Conservation (phyloP, 2,797 vertebrate genomes). For the Coendou prehensilis region DNA sequence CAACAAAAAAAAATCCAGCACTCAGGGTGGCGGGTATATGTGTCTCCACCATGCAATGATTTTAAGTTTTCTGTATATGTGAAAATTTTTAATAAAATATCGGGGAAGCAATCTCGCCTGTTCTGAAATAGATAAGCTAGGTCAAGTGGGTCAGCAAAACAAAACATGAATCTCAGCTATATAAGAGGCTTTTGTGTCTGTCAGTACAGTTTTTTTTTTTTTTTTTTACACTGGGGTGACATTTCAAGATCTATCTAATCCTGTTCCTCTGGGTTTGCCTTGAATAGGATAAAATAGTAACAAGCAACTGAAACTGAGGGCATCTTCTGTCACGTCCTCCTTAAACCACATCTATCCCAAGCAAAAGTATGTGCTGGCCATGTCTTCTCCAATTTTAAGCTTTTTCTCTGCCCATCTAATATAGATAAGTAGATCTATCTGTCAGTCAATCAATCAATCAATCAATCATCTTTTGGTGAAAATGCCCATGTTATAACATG, state of each 20-base stretch:
- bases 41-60: background rate
- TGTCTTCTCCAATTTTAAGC: constrained; percentile 23
- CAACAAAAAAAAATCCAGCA: background rate
- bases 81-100: background rate
- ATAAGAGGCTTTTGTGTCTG: background rate
- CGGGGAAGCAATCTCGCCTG: background rate
- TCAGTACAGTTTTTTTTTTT: background rate
- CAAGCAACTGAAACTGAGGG: background rate
- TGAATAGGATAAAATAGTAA: background rate
- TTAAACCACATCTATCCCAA: background rate
- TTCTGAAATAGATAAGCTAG: background rate
- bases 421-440: background rate
- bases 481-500: constrained; percentile 2
- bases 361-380: background rate
- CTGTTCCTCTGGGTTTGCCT: background rate
- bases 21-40: background rate
- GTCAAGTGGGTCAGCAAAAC: background rate
- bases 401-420: constrained; percentile 46
- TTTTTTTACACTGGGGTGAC: background rate
- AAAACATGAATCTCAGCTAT: background rate
- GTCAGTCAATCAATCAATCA: too few species aligned
- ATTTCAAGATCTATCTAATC: background rate
- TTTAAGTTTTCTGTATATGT: constrained; percentile 31
- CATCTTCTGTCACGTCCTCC: background rate
- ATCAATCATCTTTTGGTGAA: background rate